phyloP scores from a whole-genome alignment of 2,113 vertebrate genomes.

The Mobula hypostoma region DNA sequence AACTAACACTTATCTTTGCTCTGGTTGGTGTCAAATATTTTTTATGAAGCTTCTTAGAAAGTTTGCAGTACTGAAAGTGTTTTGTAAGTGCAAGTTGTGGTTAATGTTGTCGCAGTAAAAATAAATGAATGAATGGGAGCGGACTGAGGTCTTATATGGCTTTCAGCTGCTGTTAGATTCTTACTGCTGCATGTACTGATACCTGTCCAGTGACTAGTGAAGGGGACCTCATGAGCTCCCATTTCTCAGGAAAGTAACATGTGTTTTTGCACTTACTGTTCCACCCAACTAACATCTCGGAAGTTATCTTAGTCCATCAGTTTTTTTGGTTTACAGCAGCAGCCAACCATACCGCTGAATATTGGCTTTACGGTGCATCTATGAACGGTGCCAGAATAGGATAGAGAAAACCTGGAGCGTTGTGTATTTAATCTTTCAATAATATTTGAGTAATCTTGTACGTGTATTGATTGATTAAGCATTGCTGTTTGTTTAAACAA shows the following conservation, averaged over 20 bases:
- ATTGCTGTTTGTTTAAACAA: too few species aligned
- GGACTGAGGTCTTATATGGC: not conserved
- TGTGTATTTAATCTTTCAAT: too few species aligned
- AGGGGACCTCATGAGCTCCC: not conserved
- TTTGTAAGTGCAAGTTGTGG: not conserved
- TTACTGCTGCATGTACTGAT: not conserved
- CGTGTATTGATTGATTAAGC: too few species aligned
- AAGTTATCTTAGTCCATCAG: not conserved
- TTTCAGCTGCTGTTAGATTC: not conserved
- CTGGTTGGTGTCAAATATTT: not conserved
- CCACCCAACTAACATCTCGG: not conserved
- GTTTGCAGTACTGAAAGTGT: not conserved
- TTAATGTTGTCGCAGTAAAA: not conserved
- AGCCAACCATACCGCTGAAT: too few species aligned
- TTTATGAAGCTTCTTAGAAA: not conserved
- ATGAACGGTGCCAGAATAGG: too few species aligned
- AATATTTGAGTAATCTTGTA: too few species aligned
- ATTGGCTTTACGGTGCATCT: too few species aligned
- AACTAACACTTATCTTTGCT: too few species aligned
- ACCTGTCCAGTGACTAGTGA: not conserved
- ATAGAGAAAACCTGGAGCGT: too few species aligned
- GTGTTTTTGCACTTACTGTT: not conserved
- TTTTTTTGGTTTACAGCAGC: not conserved
- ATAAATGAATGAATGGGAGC: not conserved
- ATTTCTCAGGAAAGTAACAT: not conserved